Evolutionary conservation across 2,113 vertebrate genomes (phyloP).

Genomic region (Theristicus caerulescens): DNA sequence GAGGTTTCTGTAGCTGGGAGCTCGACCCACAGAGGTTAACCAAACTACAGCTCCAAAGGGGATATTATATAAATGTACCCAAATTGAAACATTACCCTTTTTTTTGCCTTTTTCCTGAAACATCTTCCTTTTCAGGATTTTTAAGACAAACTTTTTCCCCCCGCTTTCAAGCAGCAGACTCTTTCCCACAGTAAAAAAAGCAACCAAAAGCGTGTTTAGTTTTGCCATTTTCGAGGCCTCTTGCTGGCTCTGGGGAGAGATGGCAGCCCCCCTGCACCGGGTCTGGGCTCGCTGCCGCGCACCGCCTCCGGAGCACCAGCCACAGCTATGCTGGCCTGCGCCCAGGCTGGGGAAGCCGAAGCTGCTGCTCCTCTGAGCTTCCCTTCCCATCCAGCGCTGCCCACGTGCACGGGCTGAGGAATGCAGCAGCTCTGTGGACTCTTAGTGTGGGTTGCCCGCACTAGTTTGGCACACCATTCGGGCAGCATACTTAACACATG

Average conservation of each 20-base stretch:
- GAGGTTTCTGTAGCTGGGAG: neutral
- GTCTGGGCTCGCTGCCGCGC: neutral
- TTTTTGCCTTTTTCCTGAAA: neutral
- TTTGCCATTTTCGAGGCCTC: neutral
- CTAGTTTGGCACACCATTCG: neutral
- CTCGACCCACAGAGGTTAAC: slow-evolving; percentile 39
- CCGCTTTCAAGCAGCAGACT: neutral
- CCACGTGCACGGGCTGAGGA: neutral
- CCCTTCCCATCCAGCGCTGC: neutral
- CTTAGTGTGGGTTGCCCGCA: neutral
- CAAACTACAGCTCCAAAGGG: slow-evolving; percentile 55
- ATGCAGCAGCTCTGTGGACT: neutral
- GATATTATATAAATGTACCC: slow-evolving; percentile 7
- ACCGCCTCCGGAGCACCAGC: neutral
- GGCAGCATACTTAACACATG: neutral
- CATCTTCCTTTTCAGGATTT: neutral
- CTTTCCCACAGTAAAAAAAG: neutral
- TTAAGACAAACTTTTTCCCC: neutral
- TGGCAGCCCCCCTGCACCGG: neutral
- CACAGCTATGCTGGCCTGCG: neutral
- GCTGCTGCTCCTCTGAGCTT: neutral
- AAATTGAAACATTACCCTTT: neutral
- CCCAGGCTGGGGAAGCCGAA: neutral
- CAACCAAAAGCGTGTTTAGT: fast-evolving
- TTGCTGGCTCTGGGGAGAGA: neutral